Conservation (phyloP, 2,113 vertebrate species). For the Nycticryphes semicollaris region DNA sequence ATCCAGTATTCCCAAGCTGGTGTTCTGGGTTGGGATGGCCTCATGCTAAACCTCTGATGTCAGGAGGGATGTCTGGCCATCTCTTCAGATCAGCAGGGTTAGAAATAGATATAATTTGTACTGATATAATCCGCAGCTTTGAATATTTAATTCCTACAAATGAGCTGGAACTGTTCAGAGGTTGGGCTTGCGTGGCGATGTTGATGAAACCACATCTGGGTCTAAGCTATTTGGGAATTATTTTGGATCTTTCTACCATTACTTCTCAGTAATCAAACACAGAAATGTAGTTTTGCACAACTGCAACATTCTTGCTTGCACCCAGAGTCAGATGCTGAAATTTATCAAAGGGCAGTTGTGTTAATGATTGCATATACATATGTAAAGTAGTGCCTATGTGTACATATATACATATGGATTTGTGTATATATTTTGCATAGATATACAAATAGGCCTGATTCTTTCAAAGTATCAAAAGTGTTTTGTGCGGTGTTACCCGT, state of each 20-base stretch:
- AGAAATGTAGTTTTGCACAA: constrained; percentile 32
- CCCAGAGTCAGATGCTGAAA: constrained; percentile 5
- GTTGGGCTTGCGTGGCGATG: background rate
- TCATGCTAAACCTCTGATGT: background rate
- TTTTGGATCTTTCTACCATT: background rate
- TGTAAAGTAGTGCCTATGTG: constrained; percentile 67
- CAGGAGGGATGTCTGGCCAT: background rate
- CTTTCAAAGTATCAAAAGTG: constrained; percentile 10
- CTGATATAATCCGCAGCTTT: background rate
- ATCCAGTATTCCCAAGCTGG: background rate
- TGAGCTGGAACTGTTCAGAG: background rate
- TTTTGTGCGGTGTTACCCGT: constrained; percentile 59
- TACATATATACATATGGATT: constrained; percentile 73
- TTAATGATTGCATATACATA: constrained; percentile 40
- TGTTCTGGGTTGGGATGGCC: background rate
- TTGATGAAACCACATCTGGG: background rate
- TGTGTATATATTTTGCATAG: constrained; percentile 77
- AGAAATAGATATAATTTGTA: background rate
- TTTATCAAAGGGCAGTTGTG: constrained; percentile 19
- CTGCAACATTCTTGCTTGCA: background rate
- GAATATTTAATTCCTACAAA: background rate
- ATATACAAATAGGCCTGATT: constrained; percentile 53
- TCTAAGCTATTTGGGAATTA: constrained; percentile 11
- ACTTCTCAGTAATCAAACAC: background rate
- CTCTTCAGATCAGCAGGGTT: background rate